Evolutionary conservation across 2,888 invertebrate species (phyloP), one percentile per base, ranked within the genome.

Genomic region (Lasioglossum figueresi): DNA sequence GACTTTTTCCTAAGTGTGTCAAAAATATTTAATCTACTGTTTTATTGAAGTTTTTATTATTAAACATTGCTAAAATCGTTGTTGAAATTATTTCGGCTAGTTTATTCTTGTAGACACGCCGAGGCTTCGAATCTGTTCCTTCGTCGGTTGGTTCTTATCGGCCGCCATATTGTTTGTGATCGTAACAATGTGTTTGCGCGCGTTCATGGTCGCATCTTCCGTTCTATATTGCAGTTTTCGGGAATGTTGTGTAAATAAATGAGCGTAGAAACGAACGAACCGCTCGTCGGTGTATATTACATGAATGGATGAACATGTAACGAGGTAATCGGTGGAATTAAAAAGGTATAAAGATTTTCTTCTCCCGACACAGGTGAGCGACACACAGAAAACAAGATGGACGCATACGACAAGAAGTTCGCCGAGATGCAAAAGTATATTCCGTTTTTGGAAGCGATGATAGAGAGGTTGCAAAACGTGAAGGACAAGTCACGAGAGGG

Each of bases 401-500:
- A 95, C 85, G 96, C 96, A 76, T 97, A 97, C 95, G 96, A 96
- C 85, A 94, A 93, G 86, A 97, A 97, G 95, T 96, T 97, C 93
- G 95, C 96, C 90, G 96, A 96, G 93, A 96, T 97, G 95, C 97
- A 97, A 95, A 96, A 96, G 91, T 97, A 97, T 95, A 96, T 97
- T 91, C 97, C 97, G n/a, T 97, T 97, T 93, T 94, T 98, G 94
- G 96, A 97, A 92, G 96, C 95, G 89, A 97, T 97, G 96, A 97
- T 97, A 92, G 95, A 95, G 73, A 96, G 96, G 92, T 94, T 97
- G 90, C 96, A 96, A 92, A 96, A 95, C 89, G 95, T 96, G 27
- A 95, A 96, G 80, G 91, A 93, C 45, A 96, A 96, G 84, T 96
- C 96, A 79, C 95, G 97, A 43, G 88, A 91, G 37, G 96, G 96